phyloP scores from a whole-genome alignment of 2,888 invertebrate genomes.

The Mimas tiliae region DNA sequence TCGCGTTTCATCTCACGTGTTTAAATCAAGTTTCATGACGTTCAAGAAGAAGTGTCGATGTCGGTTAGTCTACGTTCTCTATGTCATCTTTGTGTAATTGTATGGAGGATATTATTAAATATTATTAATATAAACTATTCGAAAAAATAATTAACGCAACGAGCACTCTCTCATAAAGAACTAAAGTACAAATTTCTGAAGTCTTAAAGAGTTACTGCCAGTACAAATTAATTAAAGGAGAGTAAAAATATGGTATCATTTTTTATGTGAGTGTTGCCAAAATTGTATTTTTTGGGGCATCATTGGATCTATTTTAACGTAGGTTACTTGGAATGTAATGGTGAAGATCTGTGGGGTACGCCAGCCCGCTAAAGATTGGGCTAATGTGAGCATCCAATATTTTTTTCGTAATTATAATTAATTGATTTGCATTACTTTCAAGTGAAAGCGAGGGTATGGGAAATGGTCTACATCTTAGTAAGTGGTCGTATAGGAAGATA shows the following conservation, averaged over 20 bases:
- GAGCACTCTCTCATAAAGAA: conserved; percentile 72
- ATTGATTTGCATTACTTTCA: conserved; percentile 50
- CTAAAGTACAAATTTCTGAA: conserved; percentile 83
- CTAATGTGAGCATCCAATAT: conserved; percentile 33
- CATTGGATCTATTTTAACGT: conserved; percentile 69
- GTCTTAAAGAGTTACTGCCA: conserved; percentile 78
- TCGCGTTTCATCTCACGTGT: not conserved
- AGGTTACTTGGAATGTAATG: conserved; percentile 72
- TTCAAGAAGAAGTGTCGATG: conserved; percentile 67
- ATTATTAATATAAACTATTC: conserved; percentile 44
- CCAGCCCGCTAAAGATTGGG: conserved; percentile 54
- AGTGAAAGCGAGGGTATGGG: conserved; percentile 59
- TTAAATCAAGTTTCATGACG: conserved; percentile 45
- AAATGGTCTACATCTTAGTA: conserved; percentile 59
- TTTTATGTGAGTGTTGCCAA: conserved; percentile 82
- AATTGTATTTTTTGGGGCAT: conserved; percentile 77
- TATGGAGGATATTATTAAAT: conserved; percentile 35
- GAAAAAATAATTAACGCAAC: conserved; percentile 59
- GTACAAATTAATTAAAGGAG: conserved; percentile 80
- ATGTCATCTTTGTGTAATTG: conserved; percentile 70
- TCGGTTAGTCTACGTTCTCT: conserved; percentile 67
- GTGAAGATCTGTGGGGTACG: conserved; percentile 50
- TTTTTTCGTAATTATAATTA: conserved; percentile 33
- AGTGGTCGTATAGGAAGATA: conserved; percentile 58
- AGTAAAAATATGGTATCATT: conserved; percentile 56